Conservation (phyloP, 2,797 vertebrate genomes). For the Spinibarbus caldwelli region DNA sequence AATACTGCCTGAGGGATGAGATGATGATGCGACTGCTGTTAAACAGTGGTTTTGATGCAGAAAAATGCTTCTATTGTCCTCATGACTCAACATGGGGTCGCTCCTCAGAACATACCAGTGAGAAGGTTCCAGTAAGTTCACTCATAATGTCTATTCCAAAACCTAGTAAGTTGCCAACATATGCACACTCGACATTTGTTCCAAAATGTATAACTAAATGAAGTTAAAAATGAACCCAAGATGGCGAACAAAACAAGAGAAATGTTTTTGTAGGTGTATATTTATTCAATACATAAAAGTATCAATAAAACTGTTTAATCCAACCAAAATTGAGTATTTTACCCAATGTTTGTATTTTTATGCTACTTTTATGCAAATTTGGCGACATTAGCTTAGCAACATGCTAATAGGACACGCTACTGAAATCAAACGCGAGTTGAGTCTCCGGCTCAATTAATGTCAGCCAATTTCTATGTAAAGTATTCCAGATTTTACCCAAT, state of each 20-base stretch:
- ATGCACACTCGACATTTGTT: neutral
- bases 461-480: neutral
- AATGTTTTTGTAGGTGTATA: neutral
- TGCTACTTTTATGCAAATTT: neutral
- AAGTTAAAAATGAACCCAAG: neutral
- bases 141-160: neutral
- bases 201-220: neutral
- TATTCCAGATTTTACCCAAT: neutral
- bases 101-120: slow-evolving; percentile 41
- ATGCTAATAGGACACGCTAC: neutral
- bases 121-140: slow-evolving; percentile 68
- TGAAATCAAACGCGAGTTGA: neutral
- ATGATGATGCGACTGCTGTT: slow-evolving; percentile 88
- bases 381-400: neutral
- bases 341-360: neutral
- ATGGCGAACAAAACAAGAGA: neutral
- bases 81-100: slow-evolving; percentile 74
- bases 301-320: neutral
- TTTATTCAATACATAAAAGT: too few species aligned
- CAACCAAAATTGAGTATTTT: neutral
- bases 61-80: slow-evolving; percentile 84
- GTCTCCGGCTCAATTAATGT: neutral
- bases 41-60: slow-evolving; percentile 82
- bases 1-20: slow-evolving; percentile 88
- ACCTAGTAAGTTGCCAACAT: neutral